Conservation (phyloP, 1,140 invertebrate genomes). For the Lasioglossum albipes region DNA sequence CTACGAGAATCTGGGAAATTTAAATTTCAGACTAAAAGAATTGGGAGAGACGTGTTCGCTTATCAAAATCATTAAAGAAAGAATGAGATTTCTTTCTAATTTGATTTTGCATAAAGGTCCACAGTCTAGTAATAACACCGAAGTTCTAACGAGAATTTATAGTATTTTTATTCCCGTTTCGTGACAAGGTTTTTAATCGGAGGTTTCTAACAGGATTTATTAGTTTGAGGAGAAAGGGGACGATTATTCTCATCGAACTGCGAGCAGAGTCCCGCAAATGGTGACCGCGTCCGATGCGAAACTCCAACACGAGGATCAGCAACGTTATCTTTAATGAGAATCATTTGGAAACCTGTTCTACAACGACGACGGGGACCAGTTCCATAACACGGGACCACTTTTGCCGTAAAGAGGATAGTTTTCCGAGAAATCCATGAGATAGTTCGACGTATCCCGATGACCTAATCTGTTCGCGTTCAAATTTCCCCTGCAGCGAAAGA, state of each 20-base stretch:
- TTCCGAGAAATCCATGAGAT: neutral
- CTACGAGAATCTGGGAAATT: too few relatives aligned
- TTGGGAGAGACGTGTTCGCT: too few relatives aligned
- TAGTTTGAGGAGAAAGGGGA: neutral
- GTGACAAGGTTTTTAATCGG: too few relatives aligned
- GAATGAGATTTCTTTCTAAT: too few relatives aligned
- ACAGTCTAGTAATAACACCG: too few relatives aligned
- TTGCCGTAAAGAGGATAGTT: conserved; percentile 8
- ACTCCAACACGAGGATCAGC: neutral
- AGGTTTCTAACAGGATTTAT: too few relatives aligned
- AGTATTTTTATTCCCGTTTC: too few relatives aligned
- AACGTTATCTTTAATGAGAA: conserved; percentile 22
- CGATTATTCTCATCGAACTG: neutral
- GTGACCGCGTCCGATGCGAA: neutral
- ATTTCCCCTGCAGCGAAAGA: neutral
- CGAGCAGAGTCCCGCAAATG: neutral
- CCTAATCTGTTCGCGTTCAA: neutral
- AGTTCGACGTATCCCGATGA: neutral
- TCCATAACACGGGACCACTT: neutral
- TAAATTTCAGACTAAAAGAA: too few relatives aligned
- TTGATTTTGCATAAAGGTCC: too few relatives aligned
- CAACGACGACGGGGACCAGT: neutral
- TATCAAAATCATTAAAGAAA: too few relatives aligned
- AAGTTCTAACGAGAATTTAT: too few relatives aligned
- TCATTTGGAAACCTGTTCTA: conserved; percentile 18